Percentiles rank a stretch among this genome's conserved stretches.
phyloP scores from a whole-genome alignment of 92 coral and sea anemone species.

The Palythoa grandis region DNA sequence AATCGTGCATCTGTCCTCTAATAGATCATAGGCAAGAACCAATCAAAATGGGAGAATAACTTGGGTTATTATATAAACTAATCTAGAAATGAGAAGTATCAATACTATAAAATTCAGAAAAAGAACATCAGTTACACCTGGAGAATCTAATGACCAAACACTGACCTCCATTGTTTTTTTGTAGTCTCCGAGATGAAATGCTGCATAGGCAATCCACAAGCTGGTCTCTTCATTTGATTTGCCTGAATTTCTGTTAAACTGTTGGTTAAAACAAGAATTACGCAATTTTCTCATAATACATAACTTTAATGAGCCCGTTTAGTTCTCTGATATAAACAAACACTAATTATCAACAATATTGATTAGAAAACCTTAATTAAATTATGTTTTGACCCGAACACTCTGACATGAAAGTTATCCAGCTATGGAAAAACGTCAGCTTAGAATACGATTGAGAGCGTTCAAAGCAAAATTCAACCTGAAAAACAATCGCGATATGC shows the following conservation, averaged over 20 bases:
- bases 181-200: slow-evolving; percentile 97
- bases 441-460: background rate
- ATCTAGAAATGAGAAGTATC: too few relatives aligned
- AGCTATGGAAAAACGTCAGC: background rate
- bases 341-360: too few relatives aligned
- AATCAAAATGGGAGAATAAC: too few relatives aligned
- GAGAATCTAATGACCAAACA: background rate
- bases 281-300: background rate
- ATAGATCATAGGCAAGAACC: too few relatives aligned
- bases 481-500: background rate
- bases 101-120: too few relatives aligned
- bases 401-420: background rate
- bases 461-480: background rate
- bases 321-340: background rate
- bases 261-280: background rate
- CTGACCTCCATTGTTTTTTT: slow-evolving; percentile 96
- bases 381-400: background rate
- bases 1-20: too few relatives aligned
- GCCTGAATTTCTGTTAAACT: slow-evolving; percentile 95
- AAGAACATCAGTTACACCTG: too few relatives aligned
- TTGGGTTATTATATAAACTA: too few relatives aligned
- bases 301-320: background rate
- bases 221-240: slow-evolving; percentile 86
- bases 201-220: slow-evolving; percentile 95
- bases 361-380: background rate